Conservation (phyloP, 2,113 vertebrate species). For the Athene cunicularia region DNA sequence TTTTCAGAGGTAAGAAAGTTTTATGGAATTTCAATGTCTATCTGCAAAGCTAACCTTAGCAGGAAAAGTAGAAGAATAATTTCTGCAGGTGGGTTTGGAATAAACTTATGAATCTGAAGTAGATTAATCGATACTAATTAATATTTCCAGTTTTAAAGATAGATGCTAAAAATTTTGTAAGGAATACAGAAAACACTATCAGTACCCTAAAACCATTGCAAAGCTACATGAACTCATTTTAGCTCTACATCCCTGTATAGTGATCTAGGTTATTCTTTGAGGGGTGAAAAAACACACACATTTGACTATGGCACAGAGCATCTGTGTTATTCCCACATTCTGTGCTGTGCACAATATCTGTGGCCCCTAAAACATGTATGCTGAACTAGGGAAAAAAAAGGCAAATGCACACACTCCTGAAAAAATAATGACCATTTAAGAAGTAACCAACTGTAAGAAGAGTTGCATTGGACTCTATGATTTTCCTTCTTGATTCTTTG, state of each 20-base stretch:
- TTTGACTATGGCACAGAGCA: neutral
- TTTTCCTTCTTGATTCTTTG: neutral
- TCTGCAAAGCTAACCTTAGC: neutral
- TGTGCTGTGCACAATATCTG: neutral
- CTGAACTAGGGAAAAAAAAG: neutral
- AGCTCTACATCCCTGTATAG: neutral
- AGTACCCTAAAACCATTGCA: neutral
- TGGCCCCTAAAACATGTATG: neutral
- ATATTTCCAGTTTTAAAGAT: neutral
- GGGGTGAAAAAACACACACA: neutral
- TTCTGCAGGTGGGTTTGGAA: neutral
- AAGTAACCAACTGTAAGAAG: neutral
- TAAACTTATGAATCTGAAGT: neutral
- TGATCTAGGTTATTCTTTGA: neutral
- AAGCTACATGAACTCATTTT: neutral
- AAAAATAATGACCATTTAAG: neutral
- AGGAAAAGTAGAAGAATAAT: neutral
- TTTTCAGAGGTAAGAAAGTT: neutral
- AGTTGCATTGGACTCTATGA: neutral
- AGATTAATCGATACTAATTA: neutral
- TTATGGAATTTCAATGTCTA: neutral
- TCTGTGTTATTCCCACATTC: neutral
- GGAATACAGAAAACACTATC: neutral
- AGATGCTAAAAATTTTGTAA: neutral
- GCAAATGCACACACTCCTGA: neutral